Evolutionary conservation across 2,113 vertebrate genomes (phyloP), one percentile per base, ranked within the genome.

Genomic region (Psettodes erumei): DNA sequence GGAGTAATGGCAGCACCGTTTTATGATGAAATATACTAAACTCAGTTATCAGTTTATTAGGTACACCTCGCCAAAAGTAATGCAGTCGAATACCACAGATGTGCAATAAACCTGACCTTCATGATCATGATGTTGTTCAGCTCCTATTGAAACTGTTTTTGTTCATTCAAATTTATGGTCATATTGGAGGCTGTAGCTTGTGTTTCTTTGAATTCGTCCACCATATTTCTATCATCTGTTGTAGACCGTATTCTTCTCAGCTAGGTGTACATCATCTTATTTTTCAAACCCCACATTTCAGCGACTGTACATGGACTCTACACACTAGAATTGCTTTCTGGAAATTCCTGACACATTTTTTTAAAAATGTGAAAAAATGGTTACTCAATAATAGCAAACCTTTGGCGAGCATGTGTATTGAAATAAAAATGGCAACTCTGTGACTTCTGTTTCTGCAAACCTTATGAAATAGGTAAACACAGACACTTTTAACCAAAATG

Each of bases 361-460:
- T 25, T 5, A 30, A 2, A 42, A 27, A 71, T 66, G 60, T 56
- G 19, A 16, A 38, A 28, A 60, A 27, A n/a, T n/a, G n/a, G n/a
- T n/a, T n/a, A n/a, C n/a, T n/a, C n/a, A n/a, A n/a, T n/a, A n/a
- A n/a, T n/a, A n/a, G n/a, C n/a, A n/a, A n/a, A n/a, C n/a, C n/a
- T n/a, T n/a, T n/a, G n/a, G n/a, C n/a, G n/a, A n/a, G n/a, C 18
- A 35, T 27, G 21, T 66, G 18, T n/a, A 47, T 28, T 7, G 18
- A 10, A 23, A 42, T 19, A 30, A 59, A 63, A 81, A 38, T 6
- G 5, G 16, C 23, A 68, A 25, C 32, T 71, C 6, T 35, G 40
- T 61, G 25, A 25, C n/a, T 53, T 50, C 2, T 38, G 6, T 67
- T 77, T 75, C 58, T 58, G 19, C 21, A 45, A 40, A 63, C 33